phyloP scores from a whole-genome alignment of 2,113 vertebrate species.

The Platycercus adscitus region DNA sequence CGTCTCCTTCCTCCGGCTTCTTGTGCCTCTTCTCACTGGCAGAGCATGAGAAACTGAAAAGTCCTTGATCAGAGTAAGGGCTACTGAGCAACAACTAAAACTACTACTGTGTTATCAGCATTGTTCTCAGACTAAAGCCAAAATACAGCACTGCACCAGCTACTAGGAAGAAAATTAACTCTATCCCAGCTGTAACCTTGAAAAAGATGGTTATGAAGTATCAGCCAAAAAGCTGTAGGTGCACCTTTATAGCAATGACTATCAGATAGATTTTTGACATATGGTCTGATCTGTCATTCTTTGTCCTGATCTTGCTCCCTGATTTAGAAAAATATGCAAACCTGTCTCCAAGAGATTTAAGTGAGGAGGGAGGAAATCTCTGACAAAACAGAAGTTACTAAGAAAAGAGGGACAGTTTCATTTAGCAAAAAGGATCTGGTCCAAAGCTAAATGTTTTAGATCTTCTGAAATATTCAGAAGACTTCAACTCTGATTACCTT shows the following conservation, averaged over 20 bases:
- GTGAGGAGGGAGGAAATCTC: background rate
- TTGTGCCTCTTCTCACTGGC: background rate
- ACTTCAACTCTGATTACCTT: conserved; percentile 25
- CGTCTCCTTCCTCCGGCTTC: background rate
- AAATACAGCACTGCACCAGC: background rate
- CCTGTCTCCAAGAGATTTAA: background rate
- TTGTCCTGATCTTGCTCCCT: background rate
- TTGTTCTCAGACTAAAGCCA: background rate
- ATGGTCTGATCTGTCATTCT: background rate
- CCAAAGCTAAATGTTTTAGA: conserved; percentile 1
- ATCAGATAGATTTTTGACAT: background rate
- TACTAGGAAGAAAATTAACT: background rate
- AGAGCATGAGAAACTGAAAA: background rate
- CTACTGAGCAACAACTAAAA: background rate
- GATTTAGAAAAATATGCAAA: background rate
- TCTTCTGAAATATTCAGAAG: conserved; percentile 31
- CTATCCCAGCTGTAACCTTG: background rate
- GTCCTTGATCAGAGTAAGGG: background rate
- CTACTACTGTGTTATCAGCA: background rate
- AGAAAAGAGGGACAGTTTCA: background rate
- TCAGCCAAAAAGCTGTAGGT: background rate
- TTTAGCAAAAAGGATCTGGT: background rate
- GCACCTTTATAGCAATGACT: background rate
- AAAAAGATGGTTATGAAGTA: background rate
- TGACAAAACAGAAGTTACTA: background rate